Percentiles rank a stretch among this genome's conserved stretches.
phyloP scores from a whole-genome alignment of 2,888 invertebrate genomes.

The Fabriciana adippe region DNA sequence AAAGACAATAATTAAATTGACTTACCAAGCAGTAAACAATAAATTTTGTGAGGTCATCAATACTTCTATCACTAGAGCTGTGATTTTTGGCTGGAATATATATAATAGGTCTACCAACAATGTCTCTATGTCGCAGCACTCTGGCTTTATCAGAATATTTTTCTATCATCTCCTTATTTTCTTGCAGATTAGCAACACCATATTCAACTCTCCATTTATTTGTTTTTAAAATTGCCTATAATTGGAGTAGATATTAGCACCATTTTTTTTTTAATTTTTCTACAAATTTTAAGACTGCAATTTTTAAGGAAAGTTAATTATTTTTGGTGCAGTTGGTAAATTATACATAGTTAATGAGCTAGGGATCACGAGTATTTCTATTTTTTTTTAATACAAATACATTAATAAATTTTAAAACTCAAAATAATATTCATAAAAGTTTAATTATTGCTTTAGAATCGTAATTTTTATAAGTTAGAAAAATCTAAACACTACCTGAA shows the following conservation, averaged over 20 bases:
- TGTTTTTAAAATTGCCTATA: slow-evolving; percentile 88
- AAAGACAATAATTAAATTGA: slow-evolving; percentile 24
- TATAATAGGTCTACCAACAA: slow-evolving; percentile 87
- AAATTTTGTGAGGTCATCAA: slow-evolving; percentile 89
- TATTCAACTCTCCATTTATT: slow-evolving; percentile 91
- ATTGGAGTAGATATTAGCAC: slow-evolving; percentile 36
- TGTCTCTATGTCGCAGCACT: slow-evolving; percentile 87
- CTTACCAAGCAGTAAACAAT: slow-evolving; percentile 88
- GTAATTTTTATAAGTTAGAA: too few relatives aligned
- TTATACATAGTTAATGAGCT: too few relatives aligned
- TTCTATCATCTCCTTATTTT: slow-evolving; percentile 78
- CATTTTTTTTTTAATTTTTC: neutral
- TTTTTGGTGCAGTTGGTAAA: too few relatives aligned
- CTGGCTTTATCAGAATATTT: slow-evolving; percentile 85
- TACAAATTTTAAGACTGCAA: neutral
- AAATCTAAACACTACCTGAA: slow-evolving; percentile 80
- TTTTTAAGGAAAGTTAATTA: too few relatives aligned
- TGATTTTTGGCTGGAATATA: slow-evolving; percentile 91
- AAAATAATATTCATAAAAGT: too few relatives aligned
- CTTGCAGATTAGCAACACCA: slow-evolving; percentile 83
- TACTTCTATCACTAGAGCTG: slow-evolving; percentile 86
- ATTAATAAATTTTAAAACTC: too few relatives aligned
- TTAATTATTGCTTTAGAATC: too few relatives aligned
- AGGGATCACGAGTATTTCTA: too few relatives aligned
- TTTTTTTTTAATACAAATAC: too few relatives aligned